Percentiles rank a stretch among this genome's conserved stretches.
phyloP scores from a whole-genome alignment of 2,888 invertebrate species.

The Rhagophthalmus giganteus region DNA sequence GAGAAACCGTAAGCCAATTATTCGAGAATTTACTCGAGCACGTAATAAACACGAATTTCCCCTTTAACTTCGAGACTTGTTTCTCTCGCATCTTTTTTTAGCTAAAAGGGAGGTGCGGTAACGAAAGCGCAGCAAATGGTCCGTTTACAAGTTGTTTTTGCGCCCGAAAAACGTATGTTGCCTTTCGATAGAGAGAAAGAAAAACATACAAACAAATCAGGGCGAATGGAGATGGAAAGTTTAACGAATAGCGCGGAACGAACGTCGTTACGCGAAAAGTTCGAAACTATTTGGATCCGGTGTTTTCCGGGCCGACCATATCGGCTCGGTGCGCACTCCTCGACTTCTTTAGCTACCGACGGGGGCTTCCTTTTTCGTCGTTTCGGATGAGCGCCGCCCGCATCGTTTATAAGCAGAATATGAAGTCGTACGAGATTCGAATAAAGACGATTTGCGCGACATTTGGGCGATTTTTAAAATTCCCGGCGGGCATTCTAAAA shows the following conservation, averaged over 20 bases:
- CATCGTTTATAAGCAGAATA: constrained; percentile 17
- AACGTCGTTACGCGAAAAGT: constrained; percentile 44
- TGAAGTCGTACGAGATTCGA: constrained; percentile 8
- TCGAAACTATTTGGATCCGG: constrained; percentile 42
- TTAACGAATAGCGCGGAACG: constrained; percentile 36
- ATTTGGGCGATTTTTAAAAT: constrained; percentile 1
- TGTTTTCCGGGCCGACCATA: constrained; percentile 37
- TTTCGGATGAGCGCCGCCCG: constrained; percentile 15
- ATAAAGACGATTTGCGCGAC: constrained; percentile 3
- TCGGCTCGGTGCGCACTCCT: constrained; percentile 35
- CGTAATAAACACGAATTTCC: too few species aligned
- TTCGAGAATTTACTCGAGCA: too few species aligned
- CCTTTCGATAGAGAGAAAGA: constrained; percentile 36
- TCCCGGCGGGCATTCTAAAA: constrained; percentile 3
- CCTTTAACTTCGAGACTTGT: too few species aligned
- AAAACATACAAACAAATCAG: constrained; percentile 30
- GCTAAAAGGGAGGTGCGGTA: constrained; percentile 34
- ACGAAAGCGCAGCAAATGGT: constrained; percentile 43
- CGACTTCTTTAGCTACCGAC: constrained; percentile 36
- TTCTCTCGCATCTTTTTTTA: too few species aligned
- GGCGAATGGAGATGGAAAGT: constrained; percentile 27
- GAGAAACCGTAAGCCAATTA: too few species aligned
- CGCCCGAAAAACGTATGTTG: constrained; percentile 41
- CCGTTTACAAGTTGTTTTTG: constrained; percentile 47
- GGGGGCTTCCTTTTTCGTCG: constrained; percentile 14